Percentiles rank a stretch among this genome's conserved stretches.
Conservation (phyloP, 1,140 invertebrate genomes). For the Drosophila lacertosa region DNA sequence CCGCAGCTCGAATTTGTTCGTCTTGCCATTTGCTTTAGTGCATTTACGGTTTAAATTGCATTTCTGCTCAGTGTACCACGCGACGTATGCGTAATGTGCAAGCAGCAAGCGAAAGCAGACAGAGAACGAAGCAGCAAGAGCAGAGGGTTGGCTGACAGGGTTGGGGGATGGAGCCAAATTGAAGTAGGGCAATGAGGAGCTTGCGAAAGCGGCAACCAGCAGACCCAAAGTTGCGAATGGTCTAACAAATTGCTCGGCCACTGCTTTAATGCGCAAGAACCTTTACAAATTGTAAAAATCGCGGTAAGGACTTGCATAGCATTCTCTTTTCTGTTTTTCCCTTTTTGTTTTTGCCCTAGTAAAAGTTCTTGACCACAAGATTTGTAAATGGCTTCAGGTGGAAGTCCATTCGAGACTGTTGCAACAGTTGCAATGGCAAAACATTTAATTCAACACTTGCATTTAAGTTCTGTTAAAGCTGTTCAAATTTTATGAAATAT, state of each 20-base stretch:
- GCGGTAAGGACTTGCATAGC: constrained; percentile 13
- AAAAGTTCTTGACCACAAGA: constrained; percentile 7
- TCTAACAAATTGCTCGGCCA: constrained; percentile 36
- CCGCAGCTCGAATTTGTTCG: not conserved
- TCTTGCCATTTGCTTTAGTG: constrained; percentile 25
- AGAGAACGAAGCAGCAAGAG: not conserved
- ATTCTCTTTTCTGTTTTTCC: not conserved
- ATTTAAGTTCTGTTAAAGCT: not conserved
- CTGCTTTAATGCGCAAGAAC: constrained; percentile 36
- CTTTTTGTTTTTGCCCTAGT: not conserved
- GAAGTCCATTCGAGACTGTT: not conserved
- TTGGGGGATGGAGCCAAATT: too few species aligned
- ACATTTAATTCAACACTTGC: not conserved
- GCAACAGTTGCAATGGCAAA: constrained; percentile 4
- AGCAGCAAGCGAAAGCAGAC: not conserved
- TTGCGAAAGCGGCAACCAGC: not conserved
- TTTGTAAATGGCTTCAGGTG: constrained; percentile 3
- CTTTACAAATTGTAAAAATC: constrained; percentile 47
- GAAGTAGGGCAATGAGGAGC: too few species aligned
- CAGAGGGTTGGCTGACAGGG: not conserved
- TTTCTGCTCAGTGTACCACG: constrained; percentile 24
- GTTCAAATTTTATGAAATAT: constrained; percentile 21
- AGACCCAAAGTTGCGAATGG: constrained; percentile 29
- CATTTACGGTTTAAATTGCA: constrained; percentile 35
- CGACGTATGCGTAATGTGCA: constrained; percentile 49